Percentiles rank a stretch among this genome's conserved stretches.
phyloP scores from a whole-genome alignment of 2,797 vertebrate species.

The Intellagama lesueurii region DNA sequence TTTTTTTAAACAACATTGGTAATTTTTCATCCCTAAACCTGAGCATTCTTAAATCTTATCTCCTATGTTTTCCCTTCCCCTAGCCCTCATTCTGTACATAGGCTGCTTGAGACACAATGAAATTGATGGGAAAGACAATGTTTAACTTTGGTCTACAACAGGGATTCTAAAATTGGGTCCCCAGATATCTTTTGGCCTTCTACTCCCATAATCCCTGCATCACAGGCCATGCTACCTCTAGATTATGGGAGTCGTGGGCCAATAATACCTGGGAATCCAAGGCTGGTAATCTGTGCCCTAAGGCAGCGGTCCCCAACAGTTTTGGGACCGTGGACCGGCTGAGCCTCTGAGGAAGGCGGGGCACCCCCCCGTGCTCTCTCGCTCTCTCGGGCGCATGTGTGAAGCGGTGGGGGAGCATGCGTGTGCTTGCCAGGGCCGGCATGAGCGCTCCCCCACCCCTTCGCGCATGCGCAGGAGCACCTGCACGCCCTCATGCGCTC shows the following conservation, averaged over 20 bases:
- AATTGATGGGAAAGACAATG: not conserved
- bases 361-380: too few species aligned
- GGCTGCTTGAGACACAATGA: too few species aligned
- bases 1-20: not conserved
- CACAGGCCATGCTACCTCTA: not conserved
- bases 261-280: not conserved
- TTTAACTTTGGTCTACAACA: not conserved
- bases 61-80: not conserved
- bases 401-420: too few species aligned
- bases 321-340: too few species aligned
- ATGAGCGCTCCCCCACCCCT: too few species aligned
- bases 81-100: not conserved
- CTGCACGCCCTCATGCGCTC: too few species aligned
- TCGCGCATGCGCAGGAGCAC: too few species aligned
- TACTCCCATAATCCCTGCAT: not conserved
- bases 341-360: too few species aligned
- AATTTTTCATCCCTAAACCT: not conserved
- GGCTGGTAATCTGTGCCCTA: not conserved
- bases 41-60: not conserved
- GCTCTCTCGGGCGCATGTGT: too few species aligned
- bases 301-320: not conserved
- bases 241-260: not conserved
- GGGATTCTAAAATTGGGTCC: not conserved
- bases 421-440: too few species aligned
- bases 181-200: not conserved